Conservation (phyloP, 1,140 invertebrate genomes). For the Orchesella cincta region DNA sequence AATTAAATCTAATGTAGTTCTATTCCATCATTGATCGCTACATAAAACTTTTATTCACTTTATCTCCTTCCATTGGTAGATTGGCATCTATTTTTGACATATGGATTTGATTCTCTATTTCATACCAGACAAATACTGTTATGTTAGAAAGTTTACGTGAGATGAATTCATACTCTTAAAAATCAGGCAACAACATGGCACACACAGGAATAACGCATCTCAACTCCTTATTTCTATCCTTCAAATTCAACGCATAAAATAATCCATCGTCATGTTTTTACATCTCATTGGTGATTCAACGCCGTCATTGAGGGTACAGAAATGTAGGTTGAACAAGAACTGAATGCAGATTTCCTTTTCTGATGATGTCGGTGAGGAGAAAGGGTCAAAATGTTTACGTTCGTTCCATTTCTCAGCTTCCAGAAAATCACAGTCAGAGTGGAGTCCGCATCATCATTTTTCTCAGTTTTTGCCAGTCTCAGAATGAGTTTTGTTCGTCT, state of each 20-base stretch:
- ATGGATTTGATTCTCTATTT: too few relatives aligned
- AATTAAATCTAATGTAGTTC: too few relatives aligned
- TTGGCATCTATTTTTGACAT: too few relatives aligned
- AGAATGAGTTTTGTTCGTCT: too few relatives aligned
- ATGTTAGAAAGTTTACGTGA: too few relatives aligned
- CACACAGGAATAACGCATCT: not conserved
- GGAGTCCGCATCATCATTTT: too few relatives aligned
- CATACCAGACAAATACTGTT: too few relatives aligned
- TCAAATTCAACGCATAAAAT: not conserved
- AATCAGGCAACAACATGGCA: not conserved
- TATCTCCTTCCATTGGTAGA: too few relatives aligned
- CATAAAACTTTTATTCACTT: too few relatives aligned
- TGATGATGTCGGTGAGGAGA: not conserved
- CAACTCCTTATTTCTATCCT: not conserved
- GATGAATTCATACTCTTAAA: not conserved
- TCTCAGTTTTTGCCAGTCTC: too few relatives aligned
- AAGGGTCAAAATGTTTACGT: not conserved
- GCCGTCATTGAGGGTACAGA: not conserved
- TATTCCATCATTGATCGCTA: too few relatives aligned
- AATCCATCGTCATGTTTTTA: not conserved
- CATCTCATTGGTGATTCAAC: not conserved
- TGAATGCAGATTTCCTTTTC: not conserved
- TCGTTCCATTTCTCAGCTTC: not conserved
- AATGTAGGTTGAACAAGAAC: slow-evolving; percentile 13
- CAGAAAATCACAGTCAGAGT: not conserved